Evolutionary conservation across 2,888 invertebrate genomes (phyloP), one percentile per base, ranked within the genome.

Genomic region (Hydraecia micacea): DNA sequence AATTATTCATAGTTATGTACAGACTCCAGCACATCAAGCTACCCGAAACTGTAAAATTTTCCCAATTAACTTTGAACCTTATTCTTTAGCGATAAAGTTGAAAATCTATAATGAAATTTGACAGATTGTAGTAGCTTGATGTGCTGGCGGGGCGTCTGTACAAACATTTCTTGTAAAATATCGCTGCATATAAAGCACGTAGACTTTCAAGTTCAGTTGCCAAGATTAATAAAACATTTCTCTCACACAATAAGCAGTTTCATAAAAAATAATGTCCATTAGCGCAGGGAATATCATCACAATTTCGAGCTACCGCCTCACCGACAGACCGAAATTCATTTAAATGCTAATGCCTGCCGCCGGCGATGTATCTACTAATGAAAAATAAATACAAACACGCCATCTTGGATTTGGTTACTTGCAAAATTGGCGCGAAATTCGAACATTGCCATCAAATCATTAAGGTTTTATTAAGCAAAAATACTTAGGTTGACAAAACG

Each of bases 271-370:
- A 36, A 72, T 72, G 42, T 52, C 46, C 28, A 72, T 85, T 85
- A 68, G 28, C 67, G n/a, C 42, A n/a, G 36, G 28, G 28, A 80
- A 73, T n/a, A 68, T 66, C 52, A 80, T 73, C 55, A 79, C 73
- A 86, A 84, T 80, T 82, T 80, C 60, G 67, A 70, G 76, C 60
- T 70, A 70, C 81, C 65, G 32, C 71, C 52, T 67, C 76, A 49
- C 67, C 79, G 66, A 60, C 49, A 42, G 72, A 75, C 75, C 55
- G 62, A 78, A 84, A 89, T 84, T 90, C 74, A 89, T 89, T 89
- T 88, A 89, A 74, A 89, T 89, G 88, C 79, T 88, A 89, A 89
- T 88, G 55, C 46, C n/a, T 36, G 60, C 77, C 67, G 65, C 32
- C 67, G 72, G 85, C 80, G 75, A 65, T 65, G 68, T 75, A 32